Percentiles rank a stretch among this genome's conserved stretches.
Conservation (phyloP, 2,113 vertebrate genomes). For the Hippocampus mohnikei region DNA sequence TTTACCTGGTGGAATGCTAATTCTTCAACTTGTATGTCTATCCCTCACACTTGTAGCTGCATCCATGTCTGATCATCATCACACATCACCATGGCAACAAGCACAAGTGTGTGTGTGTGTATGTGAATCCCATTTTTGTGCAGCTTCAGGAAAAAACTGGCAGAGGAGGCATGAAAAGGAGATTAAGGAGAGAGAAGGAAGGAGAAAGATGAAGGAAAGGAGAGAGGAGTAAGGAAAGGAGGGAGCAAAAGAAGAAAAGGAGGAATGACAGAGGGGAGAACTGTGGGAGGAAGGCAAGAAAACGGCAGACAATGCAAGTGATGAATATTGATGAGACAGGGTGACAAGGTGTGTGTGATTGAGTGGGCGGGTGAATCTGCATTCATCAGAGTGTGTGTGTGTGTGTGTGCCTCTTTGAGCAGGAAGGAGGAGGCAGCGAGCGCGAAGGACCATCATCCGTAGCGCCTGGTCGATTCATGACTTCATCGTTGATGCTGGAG, state of each 20-base stretch:
- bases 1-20: no score
- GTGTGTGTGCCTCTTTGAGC: conserved; percentile 81
- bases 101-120: background rate
- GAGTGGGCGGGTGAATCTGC: background rate
- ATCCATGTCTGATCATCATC: background rate
- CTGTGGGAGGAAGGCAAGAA: conserved; percentile 23
- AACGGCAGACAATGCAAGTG: conserved; percentile 38
- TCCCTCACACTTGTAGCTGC: background rate
- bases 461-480: conserved; percentile 87
- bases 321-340: conserved; percentile 57
- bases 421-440: conserved; percentile 89
- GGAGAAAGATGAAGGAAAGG: background rate
- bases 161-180: background rate
- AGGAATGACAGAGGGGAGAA: background rate
- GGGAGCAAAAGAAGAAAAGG: background rate
- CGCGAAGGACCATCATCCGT: conserved; percentile 90
- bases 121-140: background rate
- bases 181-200: background rate
- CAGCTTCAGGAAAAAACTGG: background rate
- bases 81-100: conserved; percentile 7
- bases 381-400: background rate
- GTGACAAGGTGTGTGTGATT: conserved; percentile 1
- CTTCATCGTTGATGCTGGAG: conserved; percentile 90
- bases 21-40: background rate
- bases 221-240: background rate